A percentile compares a stretch with the other conserved stretches of the same genome.
These are phyloP conservation scores for Hycleus phaleratus DNA, from an alignment of 1,140 invertebrate genomes.

Conservation along the genomic window DNA sequence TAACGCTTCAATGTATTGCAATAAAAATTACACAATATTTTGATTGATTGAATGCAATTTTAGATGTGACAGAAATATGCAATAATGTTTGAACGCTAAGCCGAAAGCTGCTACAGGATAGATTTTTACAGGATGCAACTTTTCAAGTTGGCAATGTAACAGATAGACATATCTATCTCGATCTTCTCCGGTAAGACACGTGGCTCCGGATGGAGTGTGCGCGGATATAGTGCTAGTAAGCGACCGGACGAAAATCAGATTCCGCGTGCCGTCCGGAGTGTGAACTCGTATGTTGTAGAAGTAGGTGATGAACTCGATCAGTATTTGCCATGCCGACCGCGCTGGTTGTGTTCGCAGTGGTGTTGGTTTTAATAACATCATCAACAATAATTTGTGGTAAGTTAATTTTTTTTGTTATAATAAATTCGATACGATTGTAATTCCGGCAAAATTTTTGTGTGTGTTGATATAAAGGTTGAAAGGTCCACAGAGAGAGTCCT, in stretches of 20 bases:
- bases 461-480: not conserved
- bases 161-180: not conserved
- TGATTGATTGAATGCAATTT: no score
- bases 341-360: conserved; percentile 19
- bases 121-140: not conserved
- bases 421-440: not conserved
- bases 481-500: no score
- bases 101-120: not conserved
- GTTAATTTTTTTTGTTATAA: not conserved
- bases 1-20: no score
- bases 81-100: not conserved
- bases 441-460: not conserved
- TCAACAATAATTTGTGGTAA: conserved; percentile 18
- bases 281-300: conserved; percentile 12
- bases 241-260: conserved; percentile 21
- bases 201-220: conserved; percentile 21
- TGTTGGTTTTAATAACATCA: conserved; percentile 11
- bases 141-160: not conserved
- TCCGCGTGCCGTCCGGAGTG: conserved; percentile 28
- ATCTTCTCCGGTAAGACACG: conserved; percentile 18
- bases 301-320: conserved; percentile 26
- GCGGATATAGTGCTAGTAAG: conserved; percentile 12
- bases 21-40: no score
- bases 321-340: conserved; percentile 22
- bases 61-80: not conserved